Conservation (phyloP, 2,888 invertebrate genomes). For the Amblyjoppa proteus region DNA sequence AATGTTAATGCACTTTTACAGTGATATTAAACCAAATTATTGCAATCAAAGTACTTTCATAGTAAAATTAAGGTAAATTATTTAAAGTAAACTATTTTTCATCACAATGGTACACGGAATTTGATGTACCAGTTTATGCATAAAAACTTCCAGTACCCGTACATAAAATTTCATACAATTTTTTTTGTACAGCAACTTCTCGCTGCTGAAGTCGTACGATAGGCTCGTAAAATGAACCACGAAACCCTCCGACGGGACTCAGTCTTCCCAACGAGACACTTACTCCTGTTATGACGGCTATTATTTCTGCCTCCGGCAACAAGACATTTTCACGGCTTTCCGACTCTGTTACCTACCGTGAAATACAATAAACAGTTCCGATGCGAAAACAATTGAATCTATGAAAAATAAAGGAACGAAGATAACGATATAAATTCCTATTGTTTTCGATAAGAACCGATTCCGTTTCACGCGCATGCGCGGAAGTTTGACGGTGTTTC, state of each 20-base stretch:
- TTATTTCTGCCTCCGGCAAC: conserved; percentile 27
- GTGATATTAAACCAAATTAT: no score
- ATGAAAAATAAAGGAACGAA: background rate
- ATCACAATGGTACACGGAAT: no score
- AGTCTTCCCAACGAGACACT: conserved; percentile 59
- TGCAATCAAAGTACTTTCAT: no score
- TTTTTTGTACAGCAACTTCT: background rate
- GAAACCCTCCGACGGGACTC: conserved; percentile 41
- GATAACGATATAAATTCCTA: conserved; percentile 8
- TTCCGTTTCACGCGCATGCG: conserved; percentile 46
- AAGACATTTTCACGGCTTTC: conserved; percentile 35
- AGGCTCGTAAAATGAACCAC: conserved; percentile 56
- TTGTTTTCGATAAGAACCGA: conserved; percentile 54
- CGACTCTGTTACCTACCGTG: background rate
- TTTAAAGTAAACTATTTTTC: no score
- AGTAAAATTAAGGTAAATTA: no score
- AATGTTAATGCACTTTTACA: no score
- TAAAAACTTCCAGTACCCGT: no score
- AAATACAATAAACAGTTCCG: background rate
- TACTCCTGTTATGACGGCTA: conserved; percentile 17
- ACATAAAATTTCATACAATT: no score
- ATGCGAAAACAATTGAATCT: conserved; percentile 32
- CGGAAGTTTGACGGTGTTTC: conserved; percentile 47
- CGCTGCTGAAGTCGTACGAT: background rate
- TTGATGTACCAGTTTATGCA: no score